These are phyloP conservation scores for Drosophila basisetae DNA, from an alignment of 2,888 invertebrate genomes.

Conservation along the genomic window DNA sequence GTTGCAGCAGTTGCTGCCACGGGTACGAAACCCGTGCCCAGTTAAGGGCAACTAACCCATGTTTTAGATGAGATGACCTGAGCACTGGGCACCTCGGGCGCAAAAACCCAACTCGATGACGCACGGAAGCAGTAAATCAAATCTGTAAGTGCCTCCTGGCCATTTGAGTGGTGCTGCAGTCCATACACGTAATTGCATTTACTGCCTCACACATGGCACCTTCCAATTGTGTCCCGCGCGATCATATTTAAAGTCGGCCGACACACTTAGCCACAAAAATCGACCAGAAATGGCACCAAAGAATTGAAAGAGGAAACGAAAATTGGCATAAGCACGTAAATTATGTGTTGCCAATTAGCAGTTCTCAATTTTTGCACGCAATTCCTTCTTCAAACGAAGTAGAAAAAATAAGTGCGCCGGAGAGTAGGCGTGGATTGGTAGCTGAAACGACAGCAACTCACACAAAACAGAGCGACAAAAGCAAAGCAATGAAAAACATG, in stretches of 20 bases:
- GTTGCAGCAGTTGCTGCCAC: constrained; percentile 39
- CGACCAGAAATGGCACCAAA: constrained; percentile 47
- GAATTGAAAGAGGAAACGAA: constrained; percentile 59
- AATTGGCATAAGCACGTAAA: constrained; percentile 78
- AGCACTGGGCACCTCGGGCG: constrained; percentile 17
- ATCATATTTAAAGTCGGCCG: constrained; percentile 9
- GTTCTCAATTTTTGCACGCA: constrained; percentile 67
- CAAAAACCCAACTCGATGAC: constrained; percentile 71
- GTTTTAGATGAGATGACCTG: constrained; percentile 1
- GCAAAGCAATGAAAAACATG: constrained; percentile 18
- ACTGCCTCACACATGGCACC: constrained; percentile 43
- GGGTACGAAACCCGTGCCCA: constrained; percentile 15
- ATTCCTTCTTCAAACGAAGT: constrained; percentile 30
- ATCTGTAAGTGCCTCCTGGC: constrained; percentile 70
- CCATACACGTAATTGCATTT: constrained; percentile 67
- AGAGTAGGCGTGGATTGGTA: constrained; percentile 12
- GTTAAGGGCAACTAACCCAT: not conserved
- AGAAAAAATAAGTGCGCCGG: constrained; percentile 39
- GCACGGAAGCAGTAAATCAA: constrained; percentile 82
- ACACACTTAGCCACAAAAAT: constrained; percentile 17
- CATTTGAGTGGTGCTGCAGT: constrained; percentile 33
- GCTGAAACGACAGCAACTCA: constrained; percentile 24
- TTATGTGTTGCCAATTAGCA: constrained; percentile 81
- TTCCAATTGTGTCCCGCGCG: not conserved
- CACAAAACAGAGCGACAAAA: constrained; percentile 20